A percentile compares a stretch with the other conserved stretches of the same genome.
Evolutionary conservation across 2,888 invertebrate genomes (phyloP).

Genomic region (Melanargia galathea): DNA sequence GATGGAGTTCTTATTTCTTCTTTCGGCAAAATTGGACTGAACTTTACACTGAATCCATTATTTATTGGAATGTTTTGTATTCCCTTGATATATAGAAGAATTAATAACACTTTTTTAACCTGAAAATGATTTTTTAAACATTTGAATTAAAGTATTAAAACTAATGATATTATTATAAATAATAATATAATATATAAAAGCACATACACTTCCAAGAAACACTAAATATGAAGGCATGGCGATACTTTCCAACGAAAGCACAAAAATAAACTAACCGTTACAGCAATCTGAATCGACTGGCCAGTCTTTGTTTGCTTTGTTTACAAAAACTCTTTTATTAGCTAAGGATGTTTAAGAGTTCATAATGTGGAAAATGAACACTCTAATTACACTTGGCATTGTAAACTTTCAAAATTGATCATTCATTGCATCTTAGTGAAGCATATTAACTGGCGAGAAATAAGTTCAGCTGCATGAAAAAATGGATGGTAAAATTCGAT

Average conservation of each 20-base stretch:
- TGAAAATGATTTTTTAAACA: conserved; percentile 21
- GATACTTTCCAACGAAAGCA: conserved; percentile 28
- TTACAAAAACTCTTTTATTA: conserved; percentile 37
- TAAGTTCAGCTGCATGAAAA: no score
- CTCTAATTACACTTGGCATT: conserved; percentile 22
- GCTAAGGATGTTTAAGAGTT: conserved; percentile 42
- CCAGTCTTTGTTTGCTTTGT: conserved; percentile 39
- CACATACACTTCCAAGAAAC: conserved; percentile 33
- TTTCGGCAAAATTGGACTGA: conserved; percentile 52
- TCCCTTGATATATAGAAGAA: conserved; percentile 34
- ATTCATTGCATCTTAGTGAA: conserved; percentile 12
- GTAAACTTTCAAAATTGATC: conserved; percentile 8
- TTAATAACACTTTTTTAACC: conserved; percentile 47
- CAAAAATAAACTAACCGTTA: conserved; percentile 34
- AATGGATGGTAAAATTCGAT: no score
- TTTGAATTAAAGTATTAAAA: not conserved
- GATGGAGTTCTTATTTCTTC: conserved; percentile 45
- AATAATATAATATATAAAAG: not conserved
- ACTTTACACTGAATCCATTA: conserved; percentile 59
- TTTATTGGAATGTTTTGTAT: conserved; percentile 55
- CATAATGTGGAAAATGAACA: conserved; percentile 34
- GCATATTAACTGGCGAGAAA: not conserved
- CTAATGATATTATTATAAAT: not conserved
- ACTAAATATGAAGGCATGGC: conserved; percentile 34
- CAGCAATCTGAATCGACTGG: conserved; percentile 17